Percentiles rank a stretch among this genome's conserved stretches.
Evolutionary conservation across 2,797 vertebrate species (phyloP).

Genomic region (Linurgus olivaceus): DNA sequence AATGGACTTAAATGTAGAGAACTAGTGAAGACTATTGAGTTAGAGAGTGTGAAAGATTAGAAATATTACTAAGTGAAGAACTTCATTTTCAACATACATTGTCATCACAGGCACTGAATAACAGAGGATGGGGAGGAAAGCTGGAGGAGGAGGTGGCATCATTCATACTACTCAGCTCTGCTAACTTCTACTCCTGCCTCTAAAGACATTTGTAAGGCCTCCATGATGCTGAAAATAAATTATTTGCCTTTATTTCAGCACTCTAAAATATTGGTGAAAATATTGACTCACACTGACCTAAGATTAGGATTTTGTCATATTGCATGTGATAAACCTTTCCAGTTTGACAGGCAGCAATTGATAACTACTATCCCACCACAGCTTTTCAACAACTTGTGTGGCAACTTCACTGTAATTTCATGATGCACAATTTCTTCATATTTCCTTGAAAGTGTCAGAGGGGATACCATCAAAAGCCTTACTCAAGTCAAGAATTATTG

Average conservation of each 20-base stretch:
- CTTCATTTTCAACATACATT: neutral
- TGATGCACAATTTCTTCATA: neutral
- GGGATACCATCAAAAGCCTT: neutral
- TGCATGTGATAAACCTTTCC: neutral
- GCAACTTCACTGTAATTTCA: neutral
- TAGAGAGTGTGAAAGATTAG: neutral
- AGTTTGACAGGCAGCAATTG: neutral
- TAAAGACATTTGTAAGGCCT: neutral
- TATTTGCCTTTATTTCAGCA: neutral
- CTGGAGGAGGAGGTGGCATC: neutral
- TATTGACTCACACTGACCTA: neutral
- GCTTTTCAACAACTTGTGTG: neutral
- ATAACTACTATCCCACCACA: neutral
- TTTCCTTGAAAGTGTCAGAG: neutral
- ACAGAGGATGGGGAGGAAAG: neutral
- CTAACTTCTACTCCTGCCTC: neutral
- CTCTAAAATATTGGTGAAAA: neutral
- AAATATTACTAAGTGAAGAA: neutral
- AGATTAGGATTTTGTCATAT: neutral
- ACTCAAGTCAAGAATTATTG: neutral
- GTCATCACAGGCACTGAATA: neutral
- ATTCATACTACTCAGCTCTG: neutral
- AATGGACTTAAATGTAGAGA: neutral
- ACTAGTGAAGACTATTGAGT: neutral
- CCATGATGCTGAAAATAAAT: neutral